Percentiles rank a stretch among this genome's conserved stretches.
These are phyloP conservation scores for Lithophane socia DNA, from an alignment of 2,888 invertebrate species.

Conservation along the genomic window DNA sequence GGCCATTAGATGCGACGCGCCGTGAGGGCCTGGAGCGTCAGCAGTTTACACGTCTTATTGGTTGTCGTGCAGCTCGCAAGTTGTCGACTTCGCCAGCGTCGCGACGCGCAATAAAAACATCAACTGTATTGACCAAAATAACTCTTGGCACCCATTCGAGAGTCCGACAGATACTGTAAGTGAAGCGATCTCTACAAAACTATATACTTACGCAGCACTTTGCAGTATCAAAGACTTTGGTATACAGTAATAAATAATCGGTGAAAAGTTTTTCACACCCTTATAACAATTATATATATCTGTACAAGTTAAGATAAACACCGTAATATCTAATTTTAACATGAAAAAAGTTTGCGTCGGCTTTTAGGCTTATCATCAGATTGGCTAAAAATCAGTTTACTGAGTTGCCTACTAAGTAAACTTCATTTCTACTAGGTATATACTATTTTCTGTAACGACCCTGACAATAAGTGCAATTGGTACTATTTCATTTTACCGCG, in stretches of 20 bases:
- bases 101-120: slow-evolving; percentile 90
- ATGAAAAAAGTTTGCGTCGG: slow-evolving; percentile 5
- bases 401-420: not conserved
- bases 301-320: slow-evolving; percentile 6
- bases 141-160: slow-evolving; percentile 88
- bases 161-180: slow-evolving; percentile 84
- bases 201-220: slow-evolving; percentile 63
- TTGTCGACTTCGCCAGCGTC: slow-evolving; percentile 79
- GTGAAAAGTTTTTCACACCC: slow-evolving; percentile 1
- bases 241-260: not conserved
- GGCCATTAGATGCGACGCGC: slow-evolving; percentile 85
- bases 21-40: slow-evolving; percentile 81
- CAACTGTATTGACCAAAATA: slow-evolving; percentile 89
- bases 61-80: slow-evolving; percentile 81
- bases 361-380: not conserved
- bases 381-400: not conserved
- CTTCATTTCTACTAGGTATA: not conserved
- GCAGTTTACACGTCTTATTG: slow-evolving; percentile 87
- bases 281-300: not conserved
- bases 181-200: slow-evolving; percentile 79
- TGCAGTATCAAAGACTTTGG: slow-evolving; percentile 38
- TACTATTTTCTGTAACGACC: not conserved
- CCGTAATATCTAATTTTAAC: not conserved
- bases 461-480: not conserved
- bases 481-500: slow-evolving; percentile 19